Conservation (phyloP, 2,797 vertebrate genomes). For the Channa striata region DNA sequence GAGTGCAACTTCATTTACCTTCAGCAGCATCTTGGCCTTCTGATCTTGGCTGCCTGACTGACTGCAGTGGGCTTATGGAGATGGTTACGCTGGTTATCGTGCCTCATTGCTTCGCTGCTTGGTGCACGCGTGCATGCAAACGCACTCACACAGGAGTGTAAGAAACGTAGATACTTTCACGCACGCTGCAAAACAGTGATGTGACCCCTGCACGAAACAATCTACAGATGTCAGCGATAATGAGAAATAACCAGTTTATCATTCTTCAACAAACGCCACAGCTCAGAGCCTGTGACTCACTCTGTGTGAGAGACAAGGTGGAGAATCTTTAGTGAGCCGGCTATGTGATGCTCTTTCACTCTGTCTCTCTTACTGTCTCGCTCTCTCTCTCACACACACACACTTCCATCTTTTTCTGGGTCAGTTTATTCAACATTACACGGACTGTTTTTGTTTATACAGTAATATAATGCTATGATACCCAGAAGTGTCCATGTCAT, state of each 20-base stretch:
- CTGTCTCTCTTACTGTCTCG: neutral
- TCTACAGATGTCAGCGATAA: slow-evolving; percentile 77
- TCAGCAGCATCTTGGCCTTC: slow-evolving; percentile 63
- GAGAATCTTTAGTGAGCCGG: slow-evolving; percentile 45
- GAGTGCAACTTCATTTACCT: slow-evolving; percentile 62
- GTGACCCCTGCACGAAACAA: slow-evolving; percentile 64
- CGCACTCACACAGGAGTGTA: slow-evolving; percentile 15
- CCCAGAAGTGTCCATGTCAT: slow-evolving; percentile 6
- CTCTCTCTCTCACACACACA: neutral
- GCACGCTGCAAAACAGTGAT: slow-evolving; percentile 35
- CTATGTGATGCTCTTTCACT: slow-evolving; percentile 33
- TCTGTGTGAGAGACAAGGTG: slow-evolving; percentile 56
- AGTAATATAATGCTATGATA: slow-evolving; percentile 25
- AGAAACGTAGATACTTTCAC: slow-evolving; percentile 16
- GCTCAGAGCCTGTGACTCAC: slow-evolving; percentile 60
- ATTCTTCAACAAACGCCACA: slow-evolving; percentile 34
- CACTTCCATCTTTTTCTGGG: slow-evolving; percentile 31
- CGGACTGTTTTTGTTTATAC: slow-evolving; percentile 29
- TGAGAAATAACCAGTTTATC: slow-evolving; percentile 75
- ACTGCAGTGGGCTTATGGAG: slow-evolving; percentile 45
- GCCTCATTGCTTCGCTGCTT: slow-evolving; percentile 34
- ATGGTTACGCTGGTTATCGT: slow-evolving; percentile 52
- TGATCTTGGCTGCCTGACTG: slow-evolving; percentile 60
- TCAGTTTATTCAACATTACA: slow-evolving; percentile 49
- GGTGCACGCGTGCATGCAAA: slow-evolving; percentile 5